Base-by-base conservation (phyloP, 1,140 invertebrate genomes). In the Pissodes strobi region DNA sequence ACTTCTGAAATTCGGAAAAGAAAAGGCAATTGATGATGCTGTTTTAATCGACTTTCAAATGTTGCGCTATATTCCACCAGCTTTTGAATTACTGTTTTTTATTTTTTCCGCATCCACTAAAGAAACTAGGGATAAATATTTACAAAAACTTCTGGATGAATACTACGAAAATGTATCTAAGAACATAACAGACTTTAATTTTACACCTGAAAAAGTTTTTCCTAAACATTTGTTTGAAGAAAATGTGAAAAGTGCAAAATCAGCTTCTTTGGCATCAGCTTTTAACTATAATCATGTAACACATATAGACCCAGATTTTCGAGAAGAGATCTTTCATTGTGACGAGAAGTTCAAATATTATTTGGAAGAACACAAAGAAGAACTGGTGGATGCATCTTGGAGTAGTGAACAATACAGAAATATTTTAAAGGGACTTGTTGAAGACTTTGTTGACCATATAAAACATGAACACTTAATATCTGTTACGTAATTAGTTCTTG, bases 11-110 rank as follows among this genome's bases (percentile, higher is more conserved):
- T 13, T 10, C 3, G 10, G 17, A 9, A 2, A 38, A 15, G 23
- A 38, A 13, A 41, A 34, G 2, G 8, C 12, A 17, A 12, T 39
- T 4, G 15, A 6, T 9, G n/a, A 60, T 10, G 45, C 12, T 2
- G 38, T 15, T 17, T n/a, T 60, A 2, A 22, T 60, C 6, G 58
- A 60, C 23, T 60, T 60, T 51, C 58, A 60, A 51, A 41, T 60
- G 12, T 17, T 60, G 5, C 17, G 46, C 12, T 60, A 49, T 15
- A 10, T 39, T 38, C 34, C 45, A 9, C 58, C 58, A 8, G 18
- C 18, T 13, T 37, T n/a, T 22, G 58, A 60, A 23, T 3, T 60
- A 5, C 9, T 60, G 17, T 21, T 49, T 23, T 60, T 19, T 15
- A 23, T 60, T 1, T n/a, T 17, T 27, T 17, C 5, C 6, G 23